Evolutionary conservation across 2,888 invertebrate species (phyloP).

Genomic region (Phalera bucephala): DNA sequence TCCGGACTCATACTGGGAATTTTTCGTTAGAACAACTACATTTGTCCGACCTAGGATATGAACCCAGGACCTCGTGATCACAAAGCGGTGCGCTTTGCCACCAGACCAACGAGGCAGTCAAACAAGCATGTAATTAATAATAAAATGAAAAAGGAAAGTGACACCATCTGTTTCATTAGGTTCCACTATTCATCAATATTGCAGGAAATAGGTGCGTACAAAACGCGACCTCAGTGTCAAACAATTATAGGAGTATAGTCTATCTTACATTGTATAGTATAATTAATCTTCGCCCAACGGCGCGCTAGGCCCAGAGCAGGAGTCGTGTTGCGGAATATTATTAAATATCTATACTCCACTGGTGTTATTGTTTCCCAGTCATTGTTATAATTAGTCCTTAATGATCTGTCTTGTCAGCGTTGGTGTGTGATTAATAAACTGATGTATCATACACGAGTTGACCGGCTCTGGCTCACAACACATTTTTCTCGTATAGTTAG

Average conservation of each 20-base stretch:
- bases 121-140: conserved; percentile 26
- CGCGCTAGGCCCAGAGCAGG: conserved; percentile 62
- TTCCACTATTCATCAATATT: conserved; percentile 1
- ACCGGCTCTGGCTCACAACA: conserved; percentile 26
- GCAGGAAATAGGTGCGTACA: conserved; percentile 32
- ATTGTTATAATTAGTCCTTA: conserved; percentile 73
- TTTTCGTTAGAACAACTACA: too few relatives aligned
- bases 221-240: conserved; percentile 42
- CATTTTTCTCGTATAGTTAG: conserved; percentile 22
- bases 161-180: conserved; percentile 14
- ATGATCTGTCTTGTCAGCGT: conserved; percentile 64
- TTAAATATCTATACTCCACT: conserved; percentile 62
- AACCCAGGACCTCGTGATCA: too few relatives aligned
- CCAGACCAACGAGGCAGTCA: too few relatives aligned
- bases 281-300: conserved; percentile 74
- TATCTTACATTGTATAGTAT: conserved; percentile 46
- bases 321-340: conserved; percentile 73
- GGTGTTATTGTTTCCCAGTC: conserved; percentile 68
- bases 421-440: conserved; percentile 57
- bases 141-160: conserved; percentile 39
- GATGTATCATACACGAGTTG: conserved; percentile 42
- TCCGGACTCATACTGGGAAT: too few relatives aligned
- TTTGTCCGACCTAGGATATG: too few relatives aligned
- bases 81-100: too few relatives aligned
- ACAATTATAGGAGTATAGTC: conserved; percentile 46